Evolutionary conservation across 92 coral and sea anemone genomes (phyloP).

Genomic region (Paramuricea clavata): DNA sequence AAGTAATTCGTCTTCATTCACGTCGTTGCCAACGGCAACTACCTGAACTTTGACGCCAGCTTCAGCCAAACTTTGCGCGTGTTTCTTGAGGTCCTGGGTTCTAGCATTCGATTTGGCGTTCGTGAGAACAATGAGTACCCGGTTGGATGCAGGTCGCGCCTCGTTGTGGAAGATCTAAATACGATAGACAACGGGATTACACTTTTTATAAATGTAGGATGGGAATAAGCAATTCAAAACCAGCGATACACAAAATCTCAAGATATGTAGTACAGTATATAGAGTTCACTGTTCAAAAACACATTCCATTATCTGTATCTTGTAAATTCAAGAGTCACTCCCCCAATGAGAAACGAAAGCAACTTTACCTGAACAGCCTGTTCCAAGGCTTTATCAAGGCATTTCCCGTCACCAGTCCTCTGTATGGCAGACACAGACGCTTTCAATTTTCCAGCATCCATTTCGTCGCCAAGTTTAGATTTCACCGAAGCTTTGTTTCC

Average conservation of each 20-base stretch:
- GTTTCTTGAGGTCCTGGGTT: conserved; percentile 42
- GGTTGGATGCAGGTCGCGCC: conserved; percentile 40
- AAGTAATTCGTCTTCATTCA: conserved; percentile 35
- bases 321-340: no score
- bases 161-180: conserved; percentile 36
- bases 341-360: no score
- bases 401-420: conserved; percentile 47
- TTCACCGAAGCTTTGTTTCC: conserved; percentile 42
- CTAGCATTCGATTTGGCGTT: conserved; percentile 47
- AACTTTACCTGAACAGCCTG: conserved; percentile 40
- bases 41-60: conserved; percentile 46
- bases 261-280: no score
- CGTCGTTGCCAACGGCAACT: conserved; percentile 48
- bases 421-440: conserved; percentile 13
- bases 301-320: no score
- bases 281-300: no score
- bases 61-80: conserved; percentile 32
- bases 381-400: conserved; percentile 47
- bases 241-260: no score
- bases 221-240: no score
- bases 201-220: no score
- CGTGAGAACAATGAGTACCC: conserved; percentile 27
- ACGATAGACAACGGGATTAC: neutral
- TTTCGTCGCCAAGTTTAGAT: conserved; percentile 28
- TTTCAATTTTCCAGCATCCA: conserved; percentile 28